A percentile compares a stretch with the other conserved stretches of the same genome.
These are phyloP conservation scores for Alaudala cheleensis DNA, from an alignment of 2,113 vertebrate genomes.

Conservation along the genomic window DNA sequence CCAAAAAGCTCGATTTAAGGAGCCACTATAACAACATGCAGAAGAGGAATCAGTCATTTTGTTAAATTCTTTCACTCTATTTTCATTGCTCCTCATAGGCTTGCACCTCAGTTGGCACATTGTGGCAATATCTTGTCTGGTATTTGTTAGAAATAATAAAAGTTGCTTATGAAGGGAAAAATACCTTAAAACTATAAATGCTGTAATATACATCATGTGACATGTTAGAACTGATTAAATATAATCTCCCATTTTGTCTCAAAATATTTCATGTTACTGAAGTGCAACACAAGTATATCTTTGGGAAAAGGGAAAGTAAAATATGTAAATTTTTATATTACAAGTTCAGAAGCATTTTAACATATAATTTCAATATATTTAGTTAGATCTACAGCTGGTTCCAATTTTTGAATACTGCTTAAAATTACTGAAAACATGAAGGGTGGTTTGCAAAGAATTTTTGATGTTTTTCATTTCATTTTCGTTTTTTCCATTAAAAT, in stretches of 20 bases:
- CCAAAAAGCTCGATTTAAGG: not conserved
- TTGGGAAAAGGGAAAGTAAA: not conserved
- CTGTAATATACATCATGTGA: not conserved
- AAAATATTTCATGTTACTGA: not conserved
- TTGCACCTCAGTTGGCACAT: rapidly evolving
- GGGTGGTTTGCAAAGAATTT: not conserved
- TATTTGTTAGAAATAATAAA: not conserved
- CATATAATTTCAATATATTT: not conserved
- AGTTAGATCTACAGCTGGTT: not conserved
- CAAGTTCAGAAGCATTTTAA: not conserved
- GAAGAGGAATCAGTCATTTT: not conserved
- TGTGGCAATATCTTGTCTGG: rapidly evolving
- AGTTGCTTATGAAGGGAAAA: not conserved
- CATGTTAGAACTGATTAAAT: not conserved
- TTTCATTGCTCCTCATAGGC: not conserved
- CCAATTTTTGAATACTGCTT: not conserved
- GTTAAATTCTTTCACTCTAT: not conserved
- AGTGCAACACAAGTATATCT: not conserved
- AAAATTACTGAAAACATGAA: not conserved
- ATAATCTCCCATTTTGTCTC: not conserved
- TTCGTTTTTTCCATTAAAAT: not conserved
- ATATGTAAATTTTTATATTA: not conserved
- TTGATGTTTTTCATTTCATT: not conserved
- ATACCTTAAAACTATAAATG: not conserved
- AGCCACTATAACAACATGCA: rapidly evolving